Evolutionary conservation across 64 coral and sea anemone species (phyloP).

Genomic region (Cladopsammia gracilis): DNA sequence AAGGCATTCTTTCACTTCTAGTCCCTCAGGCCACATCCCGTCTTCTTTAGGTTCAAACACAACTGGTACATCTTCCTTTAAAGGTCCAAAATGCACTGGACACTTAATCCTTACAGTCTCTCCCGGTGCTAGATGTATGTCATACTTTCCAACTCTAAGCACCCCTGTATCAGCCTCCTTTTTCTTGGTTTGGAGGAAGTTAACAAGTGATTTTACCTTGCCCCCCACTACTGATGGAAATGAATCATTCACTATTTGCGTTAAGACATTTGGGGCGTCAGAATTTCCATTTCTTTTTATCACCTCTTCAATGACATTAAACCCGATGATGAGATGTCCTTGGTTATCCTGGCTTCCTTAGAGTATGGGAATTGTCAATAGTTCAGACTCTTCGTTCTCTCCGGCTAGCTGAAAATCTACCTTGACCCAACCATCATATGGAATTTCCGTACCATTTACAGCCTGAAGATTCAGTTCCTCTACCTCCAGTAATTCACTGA

Average conservation of each 20-base stretch:
- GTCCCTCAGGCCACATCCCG: too few species aligned
- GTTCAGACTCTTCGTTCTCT: background rate
- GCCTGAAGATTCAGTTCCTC: constrained; percentile 43
- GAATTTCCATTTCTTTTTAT: background rate
- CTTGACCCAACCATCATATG: too few species aligned
- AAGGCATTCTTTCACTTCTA: too few species aligned
- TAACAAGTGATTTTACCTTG: background rate
- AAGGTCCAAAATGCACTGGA: background rate
- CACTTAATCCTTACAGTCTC: background rate
- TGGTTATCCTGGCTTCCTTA: background rate
- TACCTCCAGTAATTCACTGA: constrained; percentile 23
- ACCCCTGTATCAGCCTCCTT: background rate
- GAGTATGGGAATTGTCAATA: background rate
- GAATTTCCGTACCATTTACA: constrained; percentile 33
- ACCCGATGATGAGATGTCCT: constrained; percentile 11
- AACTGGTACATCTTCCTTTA: constrained; percentile 12
- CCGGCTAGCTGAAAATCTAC: background rate
- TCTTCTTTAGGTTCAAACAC: too few species aligned
- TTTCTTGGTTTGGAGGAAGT: constrained; percentile 9
- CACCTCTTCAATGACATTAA: constrained; percentile 38
- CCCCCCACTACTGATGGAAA: background rate
- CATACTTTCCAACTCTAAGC: background rate
- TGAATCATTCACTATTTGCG: background rate
- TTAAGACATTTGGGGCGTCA: background rate
- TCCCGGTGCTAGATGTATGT: background rate